These are phyloP conservation scores for Anguilla obscura DNA, from an alignment of 2,797 vertebrate species.

Conservation along the genomic window DNA sequence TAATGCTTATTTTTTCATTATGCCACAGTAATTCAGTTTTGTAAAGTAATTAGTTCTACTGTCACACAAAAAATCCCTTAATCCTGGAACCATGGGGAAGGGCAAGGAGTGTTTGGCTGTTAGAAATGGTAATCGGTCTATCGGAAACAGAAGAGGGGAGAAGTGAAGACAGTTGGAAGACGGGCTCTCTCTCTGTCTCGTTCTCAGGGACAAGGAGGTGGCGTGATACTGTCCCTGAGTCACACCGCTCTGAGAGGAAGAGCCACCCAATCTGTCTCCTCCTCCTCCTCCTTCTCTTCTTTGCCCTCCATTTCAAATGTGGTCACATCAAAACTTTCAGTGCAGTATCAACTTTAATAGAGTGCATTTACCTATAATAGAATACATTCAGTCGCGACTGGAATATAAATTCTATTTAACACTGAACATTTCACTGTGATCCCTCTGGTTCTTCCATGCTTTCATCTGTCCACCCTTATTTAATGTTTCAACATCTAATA, in stretches of 20 bases:
- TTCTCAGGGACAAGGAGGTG: background rate
- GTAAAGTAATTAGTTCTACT: background rate
- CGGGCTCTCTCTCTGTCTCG: background rate
- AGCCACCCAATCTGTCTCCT: constrained; percentile 27
- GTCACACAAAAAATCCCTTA: background rate
- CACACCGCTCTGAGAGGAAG: constrained; percentile 9
- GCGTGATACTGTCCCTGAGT: background rate
- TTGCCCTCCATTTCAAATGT: background rate
- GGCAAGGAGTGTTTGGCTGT: background rate
- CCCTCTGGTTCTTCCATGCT: background rate
- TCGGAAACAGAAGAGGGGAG: background rate
- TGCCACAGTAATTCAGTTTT: too few species aligned
- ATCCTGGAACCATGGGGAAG: background rate
- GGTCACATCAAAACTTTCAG: too few species aligned
- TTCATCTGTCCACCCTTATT: background rate
- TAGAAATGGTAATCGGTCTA: background rate
- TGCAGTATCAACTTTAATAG: too few species aligned
- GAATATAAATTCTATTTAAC: too few species aligned
- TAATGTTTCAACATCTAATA: background rate
- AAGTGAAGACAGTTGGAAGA: background rate
- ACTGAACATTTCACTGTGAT: background rate
- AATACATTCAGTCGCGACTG: too few species aligned
- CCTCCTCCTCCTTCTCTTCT: background rate
- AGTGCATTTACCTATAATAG: too few species aligned
- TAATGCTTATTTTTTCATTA: background rate